Percentiles rank a stretch among this genome's conserved stretches.
These are phyloP conservation scores for Myotis yumanensis DNA, from an alignment of 2,113 vertebrate genomes.

Conservation along the genomic window DNA sequence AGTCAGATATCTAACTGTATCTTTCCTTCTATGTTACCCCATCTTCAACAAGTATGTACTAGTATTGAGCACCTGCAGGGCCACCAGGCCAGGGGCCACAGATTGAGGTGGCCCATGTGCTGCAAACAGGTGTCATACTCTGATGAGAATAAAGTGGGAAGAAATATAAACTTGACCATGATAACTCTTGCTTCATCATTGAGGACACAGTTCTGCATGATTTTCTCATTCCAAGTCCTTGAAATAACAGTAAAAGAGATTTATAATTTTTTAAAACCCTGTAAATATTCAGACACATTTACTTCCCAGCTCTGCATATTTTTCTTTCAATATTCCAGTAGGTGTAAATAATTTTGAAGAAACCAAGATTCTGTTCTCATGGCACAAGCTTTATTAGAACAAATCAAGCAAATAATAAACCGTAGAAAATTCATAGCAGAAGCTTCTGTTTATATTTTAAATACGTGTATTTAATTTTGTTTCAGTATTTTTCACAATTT, in stretches of 20 bases:
- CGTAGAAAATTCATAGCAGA: constrained; percentile 4
- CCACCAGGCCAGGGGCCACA: neutral
- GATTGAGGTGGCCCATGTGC: neutral
- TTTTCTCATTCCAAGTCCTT: constrained; percentile 5
- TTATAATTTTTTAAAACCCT: neutral
- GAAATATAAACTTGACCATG: neutral
- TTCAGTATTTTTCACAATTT: constrained; percentile 34
- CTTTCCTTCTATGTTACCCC: neutral
- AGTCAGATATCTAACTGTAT: neutral
- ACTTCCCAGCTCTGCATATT: neutral
- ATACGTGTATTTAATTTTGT: constrained; percentile 1
- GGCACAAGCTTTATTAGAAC: neutral
- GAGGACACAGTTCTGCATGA: neutral
- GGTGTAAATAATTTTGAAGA: constrained; percentile 31
- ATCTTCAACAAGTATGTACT: neutral
- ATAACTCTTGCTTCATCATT: neutral
- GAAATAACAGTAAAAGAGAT: constrained; percentile 18
- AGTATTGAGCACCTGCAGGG: neutral
- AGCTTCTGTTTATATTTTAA: constrained; percentile 37
- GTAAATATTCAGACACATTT: constrained; percentile 11
- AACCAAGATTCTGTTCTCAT: neutral
- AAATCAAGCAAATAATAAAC: neutral
- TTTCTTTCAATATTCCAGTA: neutral
- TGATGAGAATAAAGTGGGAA: neutral
- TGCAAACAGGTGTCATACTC: neutral